Evolutionary conservation across 37 sponge, comb jelly and placozoan genomes (phyloP), one percentile per base, ranked within the genome.

Genomic region (Agelas oroides): DNA sequence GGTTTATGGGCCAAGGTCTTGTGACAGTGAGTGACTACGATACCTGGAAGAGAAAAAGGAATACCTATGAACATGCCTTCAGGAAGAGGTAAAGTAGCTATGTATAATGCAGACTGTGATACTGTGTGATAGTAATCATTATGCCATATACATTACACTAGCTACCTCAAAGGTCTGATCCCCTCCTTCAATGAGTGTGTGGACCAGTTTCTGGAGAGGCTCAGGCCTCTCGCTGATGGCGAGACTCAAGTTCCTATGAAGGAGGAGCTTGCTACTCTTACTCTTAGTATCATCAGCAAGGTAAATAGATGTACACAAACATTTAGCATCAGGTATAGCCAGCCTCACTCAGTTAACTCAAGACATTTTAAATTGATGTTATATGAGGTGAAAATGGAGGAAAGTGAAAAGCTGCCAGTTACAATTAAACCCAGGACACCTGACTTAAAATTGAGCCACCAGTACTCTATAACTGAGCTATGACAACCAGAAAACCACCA

Each of bases 121-220:
- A 46, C 46, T 8, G 3, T 46, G 8, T 46, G 8, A 46, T 46
- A 46, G 8, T 46, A 46, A 46, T 46, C 46, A 46, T 12, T 46
- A 12, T 46, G 8, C 46, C 46, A 3, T 8, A 3, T 12, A 12
- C 46, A 46, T 46, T 8, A 3, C 3, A 46, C 46, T 32, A 69
- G 70, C 13, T 36, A 8, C 8, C 70, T 69, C 5, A 69, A 35
- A 30, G 35, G 13, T 31, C 34, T 69, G 35, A 25, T 69, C 20
- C 70, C 70, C 23, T 69, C 70, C 70, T 69, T 69, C 70, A 69
- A 69, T 34, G 27, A 31, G 37, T 69, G 70, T 69, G 70, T 69
- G 70, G 70, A 69, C 35, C 34, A 33, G 70, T 69, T 69, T 20
- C 70, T 69, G 37, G 70, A 69, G 31, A 16, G 37, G 20, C 21